A percentile compares a stretch with the other conserved stretches of the same genome.
phyloP scores from a whole-genome alignment of 2,888 invertebrate species.

The Trachelus tabidus region DNA sequence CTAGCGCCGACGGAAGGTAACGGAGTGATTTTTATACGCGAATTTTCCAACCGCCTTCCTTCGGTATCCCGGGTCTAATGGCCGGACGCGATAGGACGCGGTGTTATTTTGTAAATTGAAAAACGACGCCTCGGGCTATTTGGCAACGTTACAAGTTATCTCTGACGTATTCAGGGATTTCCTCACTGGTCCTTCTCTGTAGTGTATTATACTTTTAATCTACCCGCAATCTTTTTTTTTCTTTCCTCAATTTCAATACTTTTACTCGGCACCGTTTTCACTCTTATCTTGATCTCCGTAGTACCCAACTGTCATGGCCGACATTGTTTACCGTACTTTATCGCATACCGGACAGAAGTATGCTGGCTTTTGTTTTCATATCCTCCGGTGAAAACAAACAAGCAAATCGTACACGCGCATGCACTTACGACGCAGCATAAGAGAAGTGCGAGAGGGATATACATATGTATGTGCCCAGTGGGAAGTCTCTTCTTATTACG shows the following conservation, averaged over 20 bases:
- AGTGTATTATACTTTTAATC: background rate
- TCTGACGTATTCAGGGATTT: constrained; percentile 39
- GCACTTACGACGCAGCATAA: background rate
- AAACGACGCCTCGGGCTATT: constrained; percentile 18
- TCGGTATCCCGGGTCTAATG: background rate
- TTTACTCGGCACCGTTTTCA: background rate
- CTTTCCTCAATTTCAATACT: background rate
- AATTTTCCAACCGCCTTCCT: background rate
- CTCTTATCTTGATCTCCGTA: background rate
- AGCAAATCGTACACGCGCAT: background rate
- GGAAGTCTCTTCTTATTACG: background rate
- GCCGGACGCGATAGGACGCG: background rate
- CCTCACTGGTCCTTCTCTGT: constrained; percentile 15
- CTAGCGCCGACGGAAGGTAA: background rate
- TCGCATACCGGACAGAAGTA: background rate
- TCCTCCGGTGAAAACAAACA: background rate
- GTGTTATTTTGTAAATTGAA: background rate
- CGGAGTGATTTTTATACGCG: background rate
- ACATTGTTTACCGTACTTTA: background rate
- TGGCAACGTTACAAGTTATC: constrained; percentile 26
- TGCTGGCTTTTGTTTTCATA: background rate
- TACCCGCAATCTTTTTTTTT: background rate
- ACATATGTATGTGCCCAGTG: background rate
- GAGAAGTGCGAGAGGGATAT: background rate
- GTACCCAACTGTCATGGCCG: background rate